Base-by-base conservation (phyloP, 1,140 invertebrate genomes). In the Drosophila gunungcola region DNA sequence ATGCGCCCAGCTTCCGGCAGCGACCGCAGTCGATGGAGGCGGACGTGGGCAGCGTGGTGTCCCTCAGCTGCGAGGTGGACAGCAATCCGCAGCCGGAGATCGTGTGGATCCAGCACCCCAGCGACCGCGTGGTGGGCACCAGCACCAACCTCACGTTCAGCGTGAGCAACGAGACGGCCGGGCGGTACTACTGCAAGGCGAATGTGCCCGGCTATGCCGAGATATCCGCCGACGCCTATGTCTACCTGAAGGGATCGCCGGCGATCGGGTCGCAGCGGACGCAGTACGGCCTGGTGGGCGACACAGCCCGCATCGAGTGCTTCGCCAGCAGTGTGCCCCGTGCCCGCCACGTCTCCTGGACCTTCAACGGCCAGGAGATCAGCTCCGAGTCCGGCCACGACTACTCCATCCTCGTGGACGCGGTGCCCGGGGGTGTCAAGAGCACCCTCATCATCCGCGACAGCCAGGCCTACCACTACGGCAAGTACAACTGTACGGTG, bases 401-500 rank as follows among this genome's bases (percentile, higher is more conserved):
- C 85, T 95, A 95, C 81, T 95, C 94, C 61, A 95, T 94, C 84
- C 93, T 93, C 72, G 95, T 95, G 92, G 95, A 94, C 63, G 91
- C 95, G 2, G 92, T 94, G 55, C 93, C 93, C 2, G 95, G 94
- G 13, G 95, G 96, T 0, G 93, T 94, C 72, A 97, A 96, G 88
- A 97, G 96, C 73, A 97, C 96, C 12, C 93, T 99, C 38, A 95
- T 97, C 64, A 97, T 99, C 56, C 93, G 95, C 46, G 96, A 97
- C 80, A 96, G 97, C 39, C 95, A 96, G 90, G 94, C 95, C 29
- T 95, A 95, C 79, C 97, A 99, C 92, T 99, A 98, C 92, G 98
- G 98, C 29, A 94, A 95, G 74, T 99, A 98, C 94, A 98, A 98
- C 93, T 99, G 98, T 93, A 97, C 97, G 25, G 97, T 98, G 11